phyloP scores from a whole-genome alignment of 1,140 invertebrate species.

The Drosophila varians region DNA sequence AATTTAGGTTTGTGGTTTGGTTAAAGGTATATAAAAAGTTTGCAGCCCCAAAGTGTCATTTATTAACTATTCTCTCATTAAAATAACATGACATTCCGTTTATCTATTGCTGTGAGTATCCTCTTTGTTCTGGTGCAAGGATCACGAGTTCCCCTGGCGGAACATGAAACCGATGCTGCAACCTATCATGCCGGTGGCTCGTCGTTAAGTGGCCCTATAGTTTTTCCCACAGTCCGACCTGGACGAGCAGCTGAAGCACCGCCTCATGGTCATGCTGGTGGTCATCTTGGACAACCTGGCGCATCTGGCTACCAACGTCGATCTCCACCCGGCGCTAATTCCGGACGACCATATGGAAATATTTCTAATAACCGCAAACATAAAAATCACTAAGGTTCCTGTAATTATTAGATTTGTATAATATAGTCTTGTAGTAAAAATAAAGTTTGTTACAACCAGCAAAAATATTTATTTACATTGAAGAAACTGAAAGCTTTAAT shows the following conservation, averaged over 20 bases:
- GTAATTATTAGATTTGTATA: too few species aligned
- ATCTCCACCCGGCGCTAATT: neutral
- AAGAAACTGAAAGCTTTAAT: too few species aligned
- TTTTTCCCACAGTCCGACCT: slow-evolving; percentile 10
- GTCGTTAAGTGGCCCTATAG: slow-evolving; percentile 4
- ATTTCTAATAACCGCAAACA: neutral
- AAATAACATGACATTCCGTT: neutral
- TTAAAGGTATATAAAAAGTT: neutral
- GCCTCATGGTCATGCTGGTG: neutral
- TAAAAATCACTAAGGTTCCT: neutral
- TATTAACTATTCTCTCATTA: neutral
- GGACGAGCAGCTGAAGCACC: neutral
- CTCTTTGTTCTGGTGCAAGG: slow-evolving; percentile 5
- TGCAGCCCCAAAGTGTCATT: neutral
- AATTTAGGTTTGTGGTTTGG: neutral
- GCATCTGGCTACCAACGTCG: neutral
- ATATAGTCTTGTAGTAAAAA: too few species aligned
- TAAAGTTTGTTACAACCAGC: too few species aligned
- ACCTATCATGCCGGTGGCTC: neutral
- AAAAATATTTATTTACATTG: too few species aligned
- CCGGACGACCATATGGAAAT: neutral
- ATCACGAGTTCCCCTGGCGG: neutral
- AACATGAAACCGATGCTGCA: neutral
- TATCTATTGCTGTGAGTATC: neutral
- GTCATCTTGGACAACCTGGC: neutral